A percentile compares a stretch with the other conserved stretches of the same genome.
phyloP scores from a whole-genome alignment of 2,113 vertebrate species.

The Notiomystis cincta region DNA sequence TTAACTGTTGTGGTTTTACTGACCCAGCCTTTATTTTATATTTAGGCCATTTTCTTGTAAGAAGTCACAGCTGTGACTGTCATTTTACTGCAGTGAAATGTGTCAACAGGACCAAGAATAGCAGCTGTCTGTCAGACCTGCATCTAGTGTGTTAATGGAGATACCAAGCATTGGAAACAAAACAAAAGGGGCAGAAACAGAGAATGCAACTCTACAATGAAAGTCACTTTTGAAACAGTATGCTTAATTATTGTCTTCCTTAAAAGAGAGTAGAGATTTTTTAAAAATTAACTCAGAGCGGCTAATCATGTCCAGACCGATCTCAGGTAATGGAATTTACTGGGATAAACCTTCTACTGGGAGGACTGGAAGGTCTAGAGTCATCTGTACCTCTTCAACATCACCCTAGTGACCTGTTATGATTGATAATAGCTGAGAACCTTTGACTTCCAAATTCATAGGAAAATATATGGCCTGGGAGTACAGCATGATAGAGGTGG shows the following conservation, averaged over 20 bases:
- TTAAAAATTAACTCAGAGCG: not conserved
- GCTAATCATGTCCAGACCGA: not conserved
- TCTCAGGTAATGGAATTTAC: not conserved
- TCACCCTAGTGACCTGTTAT: not conserved
- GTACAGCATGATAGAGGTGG: not conserved
- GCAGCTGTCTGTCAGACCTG: conserved; percentile 67
- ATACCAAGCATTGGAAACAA: conserved; percentile 45
- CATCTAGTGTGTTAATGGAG: conserved; percentile 59
- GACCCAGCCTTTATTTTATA: conserved; percentile 52
- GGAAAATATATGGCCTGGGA: not conserved
- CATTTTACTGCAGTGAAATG: conserved; percentile 57
- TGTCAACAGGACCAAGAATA: conserved; percentile 70
- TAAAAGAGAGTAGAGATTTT: not conserved
- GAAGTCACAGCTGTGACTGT: conserved; percentile 69
- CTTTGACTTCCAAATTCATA: not conserved
- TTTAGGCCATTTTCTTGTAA: conserved; percentile 63
- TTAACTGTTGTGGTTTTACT: conserved; percentile 38
- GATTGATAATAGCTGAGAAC: not conserved
- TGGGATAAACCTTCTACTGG: not conserved
- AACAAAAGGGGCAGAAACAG: conserved; percentile 43
- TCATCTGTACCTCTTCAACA: not conserved
- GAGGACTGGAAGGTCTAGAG: not conserved
- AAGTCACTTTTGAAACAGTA: not conserved
- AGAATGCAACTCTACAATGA: conserved; percentile 18
- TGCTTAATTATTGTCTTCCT: not conserved